Base-by-base conservation (phyloP, 1,140 invertebrate genomes). In the Steinernema feltiae region DNA sequence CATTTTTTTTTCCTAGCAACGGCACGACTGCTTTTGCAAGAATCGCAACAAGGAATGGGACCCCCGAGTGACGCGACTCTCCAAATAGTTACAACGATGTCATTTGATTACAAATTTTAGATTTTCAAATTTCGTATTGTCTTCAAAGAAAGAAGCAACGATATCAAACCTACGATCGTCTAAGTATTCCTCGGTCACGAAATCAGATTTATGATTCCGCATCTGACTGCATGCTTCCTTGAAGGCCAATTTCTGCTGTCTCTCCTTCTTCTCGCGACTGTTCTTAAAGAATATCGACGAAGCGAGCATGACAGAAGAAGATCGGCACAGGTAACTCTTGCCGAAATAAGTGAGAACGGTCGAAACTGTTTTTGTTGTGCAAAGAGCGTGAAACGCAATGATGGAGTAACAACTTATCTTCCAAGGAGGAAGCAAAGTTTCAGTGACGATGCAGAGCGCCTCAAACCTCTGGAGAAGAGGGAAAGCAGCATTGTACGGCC, bases 271-370 rank as follows among this genome's bases (percentile, higher is more conserved):
- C 24, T 63, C 53, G 12, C 53, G 53, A 15, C 15, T 63, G 24
- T 77, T 77, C 27, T 71, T 71, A 32, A 77, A 76, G 74, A 77
- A 77, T 24, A 77, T 48, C 27, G 74, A 76, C 12, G 73, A 77
- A 24, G 73, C 74, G 12, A 77, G 35, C 76, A 77, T 76, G 32
- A 21, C 24, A 21, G 53, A 15, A 41, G n/a, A n/a, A n/a, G n/a
- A n/a, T n/a, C n/a, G n/a, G n/a, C n/a, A n/a, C n/a, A n/a, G n/a
- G n/a, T n/a, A n/a, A n/a, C n/a, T n/a, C n/a, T n/a, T n/a, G n/a
- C n/a, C n/a, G n/a, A n/a, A n/a, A 46, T n/a, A n/a, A 46, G n/a
- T 7, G n/a, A 46, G 41, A 46, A 46, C 41, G n/a, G 41, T 46
- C 41, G n/a, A n/a, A 46, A n/a, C 41, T 46, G 41, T 7, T 46